Conservation (phyloP, 53 echinoderm and acorn worm species). For the Holothuria scabra region DNA sequence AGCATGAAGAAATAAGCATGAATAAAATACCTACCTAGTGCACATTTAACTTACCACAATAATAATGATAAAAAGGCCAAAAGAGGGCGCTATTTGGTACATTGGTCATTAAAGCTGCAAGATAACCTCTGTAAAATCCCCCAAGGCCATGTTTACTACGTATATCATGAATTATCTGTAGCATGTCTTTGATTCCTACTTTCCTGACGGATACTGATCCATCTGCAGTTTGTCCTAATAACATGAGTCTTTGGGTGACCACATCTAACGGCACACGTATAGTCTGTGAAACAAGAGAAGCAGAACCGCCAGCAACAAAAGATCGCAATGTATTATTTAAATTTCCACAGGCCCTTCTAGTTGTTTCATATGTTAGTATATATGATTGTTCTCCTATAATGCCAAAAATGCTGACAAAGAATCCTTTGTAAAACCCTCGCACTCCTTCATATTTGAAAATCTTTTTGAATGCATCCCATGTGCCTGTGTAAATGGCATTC, state of each 20-base stretch:
- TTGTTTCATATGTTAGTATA: conserved; percentile 88
- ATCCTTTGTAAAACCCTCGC: conserved; percentile 93
- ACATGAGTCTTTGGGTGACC: conserved; percentile 87
- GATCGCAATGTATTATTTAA: conserved; percentile 77
- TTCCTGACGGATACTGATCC: conserved; percentile 55
- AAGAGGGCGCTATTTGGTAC: conserved; percentile 97
- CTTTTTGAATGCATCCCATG: conserved; percentile 93
- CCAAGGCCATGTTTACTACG: conserved; percentile 70
- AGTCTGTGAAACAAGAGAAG: conserved; percentile 91
- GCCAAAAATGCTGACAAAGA: conserved; percentile 76
- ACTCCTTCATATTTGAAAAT: conserved; percentile 89
- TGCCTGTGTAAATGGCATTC: conserved; percentile 80
- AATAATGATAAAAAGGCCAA: conserved; percentile 99
- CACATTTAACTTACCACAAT: conserved; percentile 72
- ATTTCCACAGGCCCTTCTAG: conserved; percentile 64
- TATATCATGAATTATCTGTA: conserved; percentile 59
- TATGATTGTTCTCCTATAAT: conserved; percentile 90
- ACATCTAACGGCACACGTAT: conserved; percentile 94
- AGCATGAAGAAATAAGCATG: too few relatives aligned
- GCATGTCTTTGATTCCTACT: conserved; percentile 70
- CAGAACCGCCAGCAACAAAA: conserved; percentile 86
- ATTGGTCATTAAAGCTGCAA: conserved; percentile 90
- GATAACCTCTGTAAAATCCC: conserved; percentile 92
- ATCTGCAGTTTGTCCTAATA: conserved; percentile 80
- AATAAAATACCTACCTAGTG: too few relatives aligned